Evolutionary conservation across 2,113 vertebrate species (phyloP).

Genomic region (Peromyscus maniculatus): DNA sequence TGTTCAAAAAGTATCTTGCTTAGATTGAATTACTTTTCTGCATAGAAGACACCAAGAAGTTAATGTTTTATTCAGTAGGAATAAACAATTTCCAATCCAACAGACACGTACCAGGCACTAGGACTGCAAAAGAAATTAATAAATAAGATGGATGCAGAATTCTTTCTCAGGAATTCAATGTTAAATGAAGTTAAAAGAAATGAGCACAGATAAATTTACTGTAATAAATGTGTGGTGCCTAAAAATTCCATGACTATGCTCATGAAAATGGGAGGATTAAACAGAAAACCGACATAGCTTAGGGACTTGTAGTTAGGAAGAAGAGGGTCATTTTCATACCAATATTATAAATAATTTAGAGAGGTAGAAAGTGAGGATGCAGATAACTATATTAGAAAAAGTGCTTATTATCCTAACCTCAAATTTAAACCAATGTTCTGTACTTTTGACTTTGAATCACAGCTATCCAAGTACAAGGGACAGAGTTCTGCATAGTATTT

Average conservation of each 20-base stretch:
- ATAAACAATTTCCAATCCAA: slow-evolving; percentile 28
- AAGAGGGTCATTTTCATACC: background rate
- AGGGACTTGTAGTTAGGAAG: background rate
- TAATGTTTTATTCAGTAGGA: slow-evolving; percentile 75
- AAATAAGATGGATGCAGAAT: background rate
- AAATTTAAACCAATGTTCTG: background rate
- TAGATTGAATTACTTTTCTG: slow-evolving; percentile 62
- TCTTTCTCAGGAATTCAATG: background rate
- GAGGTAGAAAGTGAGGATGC: background rate
- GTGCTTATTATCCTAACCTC: background rate
- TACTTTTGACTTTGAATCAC: background rate
- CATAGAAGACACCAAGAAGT: slow-evolving; percentile 53
- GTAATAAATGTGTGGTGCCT: background rate
- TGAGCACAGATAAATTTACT: background rate
- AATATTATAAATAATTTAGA: background rate
- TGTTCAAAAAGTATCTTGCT: slow-evolving; percentile 57
- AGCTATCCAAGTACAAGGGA: background rate
- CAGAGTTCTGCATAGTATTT: background rate
- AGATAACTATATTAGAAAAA: background rate
- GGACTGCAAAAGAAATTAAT: slow-evolving; percentile 41
- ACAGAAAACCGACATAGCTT: background rate
- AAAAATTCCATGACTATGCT: background rate
- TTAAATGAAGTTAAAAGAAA: slow-evolving; percentile 42
- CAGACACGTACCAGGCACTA: slow-evolving; percentile 24
- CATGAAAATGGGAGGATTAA: background rate